Evolutionary conservation across 2,888 invertebrate species (phyloP), one percentile per base, ranked within the genome.

Genomic region (Leptinotarsa tumamoca): DNA sequence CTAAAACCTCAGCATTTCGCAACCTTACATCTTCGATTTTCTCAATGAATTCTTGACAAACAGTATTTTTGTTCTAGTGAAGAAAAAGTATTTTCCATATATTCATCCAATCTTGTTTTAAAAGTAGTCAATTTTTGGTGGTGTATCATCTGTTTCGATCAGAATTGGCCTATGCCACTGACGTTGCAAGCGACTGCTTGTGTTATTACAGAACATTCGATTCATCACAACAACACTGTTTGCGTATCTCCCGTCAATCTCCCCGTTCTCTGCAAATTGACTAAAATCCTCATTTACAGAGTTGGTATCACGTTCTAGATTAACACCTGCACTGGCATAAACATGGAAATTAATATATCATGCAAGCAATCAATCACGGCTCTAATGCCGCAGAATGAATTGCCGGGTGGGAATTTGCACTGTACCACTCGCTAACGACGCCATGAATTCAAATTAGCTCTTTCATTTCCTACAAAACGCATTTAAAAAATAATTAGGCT

Each of bases 331-430:
- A 66, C 79, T 73, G 78, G 68, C 76, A 76, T 71, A 73, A 77
- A 72, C 76, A 78, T 76, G 77, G 73, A 78, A 79, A 79, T 79
- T 78, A 79, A 78, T 78, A 79, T 71, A 78, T 79, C 79, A 79
- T 79, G 77, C 73, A 72, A 76, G 77, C 79, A 76, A 79, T 79
- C 79, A 79, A 79, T 79, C 79, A 79, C 70, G 51, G 78, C 73
- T 66, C 74, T 72, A 79, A 75, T 73, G 68, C 74, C 75, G 77
- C 71, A 71, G 77, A 75, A 71, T 77, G 67, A 75, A 77, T 77
- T 75, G 76, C 76, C 67, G 50, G 72, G 68, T 73, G 76, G 67
- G 74, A 76, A 72, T 78, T 77, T 71, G 78, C 78, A 75, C 71
- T 23, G 70, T 61, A 54, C 68, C 72, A 50, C 67, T 75, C 51